phyloP scores from a whole-genome alignment of 2,797 vertebrate genomes.

The Botia almorhae region DNA sequence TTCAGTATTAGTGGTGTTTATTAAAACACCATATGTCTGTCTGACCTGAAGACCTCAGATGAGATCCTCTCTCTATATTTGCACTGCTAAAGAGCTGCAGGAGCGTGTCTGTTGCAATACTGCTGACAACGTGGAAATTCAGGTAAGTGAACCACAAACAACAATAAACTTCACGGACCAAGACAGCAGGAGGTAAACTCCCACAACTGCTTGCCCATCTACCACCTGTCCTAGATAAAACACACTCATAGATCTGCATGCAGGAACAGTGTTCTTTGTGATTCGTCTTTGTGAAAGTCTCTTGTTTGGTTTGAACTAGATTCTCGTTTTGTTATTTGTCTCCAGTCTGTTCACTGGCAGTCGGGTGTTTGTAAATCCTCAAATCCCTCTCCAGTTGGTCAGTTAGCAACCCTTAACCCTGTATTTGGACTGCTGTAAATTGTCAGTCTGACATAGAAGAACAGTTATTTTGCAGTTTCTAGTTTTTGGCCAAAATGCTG shows the following conservation, averaged over 20 bases:
- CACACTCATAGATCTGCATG: not conserved
- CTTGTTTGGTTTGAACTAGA: not conserved
- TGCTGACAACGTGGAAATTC: not conserved
- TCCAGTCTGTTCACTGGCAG: not conserved
- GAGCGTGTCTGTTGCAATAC: not conserved
- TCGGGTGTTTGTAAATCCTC: not conserved
- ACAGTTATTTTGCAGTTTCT: not conserved
- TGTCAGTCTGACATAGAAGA: not conserved
- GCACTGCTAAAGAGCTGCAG: not conserved
- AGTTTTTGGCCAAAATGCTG: too few species aligned
- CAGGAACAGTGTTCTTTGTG: not conserved
- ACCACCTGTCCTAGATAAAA: not conserved
- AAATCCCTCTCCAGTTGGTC: not conserved
- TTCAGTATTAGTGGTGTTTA: not conserved
- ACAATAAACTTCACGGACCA: not conserved
- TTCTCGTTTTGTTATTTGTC: not conserved
- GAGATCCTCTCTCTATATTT: not conserved
- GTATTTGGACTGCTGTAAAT: not conserved
- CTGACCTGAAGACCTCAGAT: not conserved
- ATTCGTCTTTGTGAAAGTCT: not conserved
- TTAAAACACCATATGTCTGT: not conserved
- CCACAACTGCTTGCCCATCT: not conserved
- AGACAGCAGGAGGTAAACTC: not conserved
- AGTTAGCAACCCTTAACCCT: not conserved
- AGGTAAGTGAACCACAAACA: not conserved